Evolutionary conservation across 2,888 invertebrate genomes (phyloP).

Genomic region (Alsophila aescularia): DNA sequence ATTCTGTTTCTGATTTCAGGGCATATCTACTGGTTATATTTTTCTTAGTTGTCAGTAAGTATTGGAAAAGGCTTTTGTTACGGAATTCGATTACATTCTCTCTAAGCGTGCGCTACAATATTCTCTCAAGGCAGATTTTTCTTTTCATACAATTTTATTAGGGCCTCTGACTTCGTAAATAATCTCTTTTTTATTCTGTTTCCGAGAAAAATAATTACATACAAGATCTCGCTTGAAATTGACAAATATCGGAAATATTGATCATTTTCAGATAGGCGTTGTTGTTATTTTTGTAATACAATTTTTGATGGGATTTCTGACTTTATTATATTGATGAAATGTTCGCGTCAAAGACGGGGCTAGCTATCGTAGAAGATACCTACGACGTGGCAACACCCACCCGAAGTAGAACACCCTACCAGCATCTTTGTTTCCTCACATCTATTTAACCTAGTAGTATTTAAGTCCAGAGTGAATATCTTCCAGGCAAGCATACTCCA

Average conservation of each 20-base stretch:
- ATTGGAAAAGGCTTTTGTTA: slow-evolving; percentile 51
- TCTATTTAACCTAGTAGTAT: too few species aligned
- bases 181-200: slow-evolving; percentile 32
- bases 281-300: background rate
- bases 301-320: background rate
- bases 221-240: slow-evolving; percentile 24
- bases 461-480: too few species aligned
- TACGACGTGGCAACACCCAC: too few species aligned
- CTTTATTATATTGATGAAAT: too few species aligned
- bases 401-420: too few species aligned
- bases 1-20: slow-evolving; percentile 15
- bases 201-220: slow-evolving; percentile 20
- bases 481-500: too few species aligned
- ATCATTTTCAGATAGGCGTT: background rate
- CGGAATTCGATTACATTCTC: slow-evolving; percentile 57
- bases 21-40: slow-evolving; percentile 59
- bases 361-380: too few species aligned
- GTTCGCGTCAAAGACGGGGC: too few species aligned
- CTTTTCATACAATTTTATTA: slow-evolving; percentile 49
- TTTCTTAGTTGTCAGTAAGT: slow-evolving; percentile 51
- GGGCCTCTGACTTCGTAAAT: slow-evolving; percentile 37
- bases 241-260: slow-evolving; percentile 6
- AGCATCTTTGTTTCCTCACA: too few species aligned
- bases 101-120: slow-evolving; percentile 47
- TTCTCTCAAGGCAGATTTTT: slow-evolving; percentile 46